Base-by-base conservation (phyloP, 2,113 vertebrate genomes). In the Benitochromis conjunctus region DNA sequence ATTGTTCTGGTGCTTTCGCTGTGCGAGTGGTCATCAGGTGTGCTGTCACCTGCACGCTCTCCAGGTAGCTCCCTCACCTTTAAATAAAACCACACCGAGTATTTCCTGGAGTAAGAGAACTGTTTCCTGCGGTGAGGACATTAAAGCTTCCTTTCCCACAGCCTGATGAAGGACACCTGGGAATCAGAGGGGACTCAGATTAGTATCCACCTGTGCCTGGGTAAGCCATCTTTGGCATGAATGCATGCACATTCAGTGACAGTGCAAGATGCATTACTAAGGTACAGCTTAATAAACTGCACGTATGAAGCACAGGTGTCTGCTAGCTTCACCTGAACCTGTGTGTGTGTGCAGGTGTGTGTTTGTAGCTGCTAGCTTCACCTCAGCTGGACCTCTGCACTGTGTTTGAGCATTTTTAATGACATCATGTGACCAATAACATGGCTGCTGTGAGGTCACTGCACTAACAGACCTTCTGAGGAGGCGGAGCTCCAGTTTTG, bases 401-500 rank as follows among this genome's bases (percentile, higher is more conserved):
- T 3, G n/a, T 9, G 64, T 36, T 19, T 34, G 31, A 31, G 31
- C 31, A 31, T 0, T 58, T 58, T 18, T 31, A 58, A 3, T 18
- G 56, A 9, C 4, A 0, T 5, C 26, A 18, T 58, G 56, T 58
- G 56, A 58, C 56, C 26, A 58, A 31, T 18, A 9, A 58, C 0
- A 1, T 58, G 56, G 7, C 26, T 9, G 26, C 56, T 58, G 26
- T 31, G 56, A 58, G 7, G 56, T 58, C 56, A 5, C 26, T 58
- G 56, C 3, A 0, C 13, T 31, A 58, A 31, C 24, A 1, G 0
- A 9, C 26, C 7, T 4, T 5, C 56, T 13, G 0, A 58, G 26
- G 26, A 58, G 57, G 57, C 14, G 57, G 57, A 58, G 57, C 57
- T 58, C 13, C 24, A 9, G 56, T 9, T 58, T 58, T 0, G 26